Percentiles rank a stretch among this genome's conserved stretches.
These are phyloP conservation scores for Sphyrna mokarran DNA, from an alignment of 2,113 vertebrate genomes.

Conservation along the genomic window DNA sequence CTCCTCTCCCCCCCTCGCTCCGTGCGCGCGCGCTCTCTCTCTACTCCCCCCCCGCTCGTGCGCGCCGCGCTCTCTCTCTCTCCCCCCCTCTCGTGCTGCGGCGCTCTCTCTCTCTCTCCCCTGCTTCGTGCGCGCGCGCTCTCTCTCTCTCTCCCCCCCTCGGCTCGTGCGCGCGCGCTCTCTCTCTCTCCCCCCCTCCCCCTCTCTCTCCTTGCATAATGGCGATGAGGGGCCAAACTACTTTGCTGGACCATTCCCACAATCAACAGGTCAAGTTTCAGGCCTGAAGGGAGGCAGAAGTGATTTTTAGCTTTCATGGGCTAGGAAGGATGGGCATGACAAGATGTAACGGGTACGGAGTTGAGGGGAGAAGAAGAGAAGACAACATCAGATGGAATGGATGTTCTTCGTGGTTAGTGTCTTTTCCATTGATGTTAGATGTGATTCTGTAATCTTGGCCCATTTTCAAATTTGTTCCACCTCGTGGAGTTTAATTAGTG, in stretches of 20 bases:
- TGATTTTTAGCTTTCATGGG: not conserved
- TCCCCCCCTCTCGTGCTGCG: too few relatives aligned
- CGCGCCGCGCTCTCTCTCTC: too few relatives aligned
- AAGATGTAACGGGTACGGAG: not conserved
- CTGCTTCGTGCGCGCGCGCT: too few relatives aligned
- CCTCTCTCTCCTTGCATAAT: not conserved
- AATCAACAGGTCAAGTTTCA: not conserved
- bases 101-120: too few relatives aligned
- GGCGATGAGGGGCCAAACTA: not conserved
- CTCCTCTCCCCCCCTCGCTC: too few relatives aligned
- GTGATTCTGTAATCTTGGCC: not conserved
- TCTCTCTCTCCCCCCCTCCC: too few relatives aligned
- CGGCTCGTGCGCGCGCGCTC: too few relatives aligned
- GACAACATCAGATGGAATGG: not conserved
- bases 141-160: too few relatives aligned
- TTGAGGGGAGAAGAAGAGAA: not conserved
- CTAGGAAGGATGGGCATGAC: not conserved
- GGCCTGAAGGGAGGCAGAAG: not conserved
- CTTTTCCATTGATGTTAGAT: not conserved
- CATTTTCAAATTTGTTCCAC: not conserved
- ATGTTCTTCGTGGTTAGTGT: not conserved
- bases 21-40: too few relatives aligned
- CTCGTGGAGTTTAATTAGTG: not conserved
- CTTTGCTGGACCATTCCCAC: not conserved
- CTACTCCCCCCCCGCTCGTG: too few relatives aligned